Base-by-base conservation (phyloP, 2,888 invertebrate genomes). In the Napeogenes inachia region DNA sequence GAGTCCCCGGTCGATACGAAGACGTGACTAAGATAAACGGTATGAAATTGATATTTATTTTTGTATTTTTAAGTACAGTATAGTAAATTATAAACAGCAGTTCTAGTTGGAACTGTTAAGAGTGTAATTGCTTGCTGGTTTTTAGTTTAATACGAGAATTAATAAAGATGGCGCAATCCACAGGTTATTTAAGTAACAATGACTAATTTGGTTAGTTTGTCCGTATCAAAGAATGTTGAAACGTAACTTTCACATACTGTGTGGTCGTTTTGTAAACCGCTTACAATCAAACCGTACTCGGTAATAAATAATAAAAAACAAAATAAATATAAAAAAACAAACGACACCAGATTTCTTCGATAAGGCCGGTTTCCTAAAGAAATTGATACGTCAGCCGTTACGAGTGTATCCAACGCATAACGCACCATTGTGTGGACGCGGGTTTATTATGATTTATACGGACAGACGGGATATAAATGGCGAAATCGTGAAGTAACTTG, bases 381-480 rank as follows among this genome's bases (percentile, higher is more conserved):
- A 77, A 78, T 76, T 76, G 76, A 78, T 77, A 78, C 74, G 75
- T 76, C 72, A 77, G 71, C 66, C 72, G 70, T 70, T 72, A 70
- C 72, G 64, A 65, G 71, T 65, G 69, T 64, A 65, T 67, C 66
- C 66, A 66, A 70, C 70, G 71, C 72, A 70, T 72, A 70, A 71
- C 70, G 70, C 70, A 72, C 72, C 72, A 71, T 73, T 72, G 73
- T 68, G 66, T 65, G 68, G 69, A 69, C 65, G 67, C 68, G 63
- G 68, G 68, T 70, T 70, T 68, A 68, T 72, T 71, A 74, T 73
- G 72, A 73, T 74, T 73, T 74, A 73, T 68, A 64, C 47, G 13
- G 56, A 63, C 68, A 70, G 68, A 33, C 54, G 35, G 12, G 53
- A 47, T 62, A 68, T 68, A 66, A 66, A 68, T 66, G 70, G 70